Evolutionary conservation across 2,113 vertebrate genomes (phyloP), one percentile per base, ranked within the genome.

Genomic region (Oceanodroma tethys): DNA sequence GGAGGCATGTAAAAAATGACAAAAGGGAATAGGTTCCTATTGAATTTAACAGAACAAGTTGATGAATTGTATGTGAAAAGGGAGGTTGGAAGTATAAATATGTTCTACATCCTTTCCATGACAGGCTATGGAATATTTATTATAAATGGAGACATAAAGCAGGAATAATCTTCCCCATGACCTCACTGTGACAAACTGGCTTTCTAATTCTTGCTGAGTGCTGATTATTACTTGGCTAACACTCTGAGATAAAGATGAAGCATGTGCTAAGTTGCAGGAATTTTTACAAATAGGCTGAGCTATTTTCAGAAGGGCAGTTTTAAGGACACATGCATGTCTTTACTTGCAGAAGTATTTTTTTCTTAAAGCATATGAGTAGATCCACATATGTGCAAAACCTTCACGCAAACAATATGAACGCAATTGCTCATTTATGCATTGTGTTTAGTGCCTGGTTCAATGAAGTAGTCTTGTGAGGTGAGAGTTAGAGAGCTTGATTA

Each of bases 121-220:
- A 89, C 90, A 95, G 79, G 30, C 92, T 88, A 81, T 82, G 92
- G 89, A 95, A 96, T 96, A 96, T 96, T 97, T 96, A 95, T 97
- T 97, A 96, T 88, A 95, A 96, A 97, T 95, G 89, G 94, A 97
- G 88, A 93, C 79, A 92, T 96, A 95, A 96, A 92, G 60, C 91
- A 95, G 91, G 66, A 96, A 96, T 97, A 96, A 97, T 97, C 95
- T 96, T 97, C 89, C 81, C 93, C 62, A 73, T 97, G 94, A 93
- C 95, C 97, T 97, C 86, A 96, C 89, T 95, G 91, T 96, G 96
- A 97, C 93, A 97, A 97, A 90, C 93, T 82, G 72, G 82, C 92
- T 96, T 94, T 94, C 94, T 96, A 82, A 96, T 94, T 95, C 79
- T 95, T 92, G 89, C 90, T 97, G 95, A 97, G 93, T 93, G 93